Evolutionary conservation across 2,113 vertebrate genomes (phyloP).

Genomic region (Xiphophorus hellerii): DNA sequence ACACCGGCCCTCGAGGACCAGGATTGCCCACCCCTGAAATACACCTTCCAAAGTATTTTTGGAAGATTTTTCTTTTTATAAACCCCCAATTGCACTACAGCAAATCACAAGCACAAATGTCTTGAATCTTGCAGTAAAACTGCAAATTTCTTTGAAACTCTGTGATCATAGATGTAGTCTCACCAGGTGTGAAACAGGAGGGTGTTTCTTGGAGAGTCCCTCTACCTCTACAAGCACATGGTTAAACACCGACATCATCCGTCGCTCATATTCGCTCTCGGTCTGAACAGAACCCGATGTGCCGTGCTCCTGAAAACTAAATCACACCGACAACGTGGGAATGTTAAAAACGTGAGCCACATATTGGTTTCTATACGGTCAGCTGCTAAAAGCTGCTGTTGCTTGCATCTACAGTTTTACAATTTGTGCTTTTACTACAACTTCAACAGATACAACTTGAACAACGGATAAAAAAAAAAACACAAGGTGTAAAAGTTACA

Average conservation of each 20-base stretch:
- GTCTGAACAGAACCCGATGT: conserved; percentile 83
- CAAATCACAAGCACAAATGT: too few relatives aligned
- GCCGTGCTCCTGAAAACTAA: conserved; percentile 92
- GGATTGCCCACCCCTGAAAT: too few relatives aligned
- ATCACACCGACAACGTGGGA: conserved; percentile 23
- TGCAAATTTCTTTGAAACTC: too few relatives aligned
- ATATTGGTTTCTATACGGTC: not conserved
- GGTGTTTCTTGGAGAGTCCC: conserved; percentile 90
- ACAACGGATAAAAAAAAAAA: not conserved
- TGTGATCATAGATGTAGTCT: conserved; percentile 36
- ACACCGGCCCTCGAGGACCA: too few relatives aligned
- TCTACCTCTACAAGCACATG: conserved; percentile 94
- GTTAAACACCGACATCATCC: conserved; percentile 94
- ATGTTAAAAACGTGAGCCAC: not conserved
- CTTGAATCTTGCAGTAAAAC: too few relatives aligned
- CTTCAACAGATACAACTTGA: too few relatives aligned
- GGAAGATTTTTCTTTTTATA: not conserved
- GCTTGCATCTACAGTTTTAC: too few relatives aligned
- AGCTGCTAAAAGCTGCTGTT: not conserved
- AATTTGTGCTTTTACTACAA: not conserved
- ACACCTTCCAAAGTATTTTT: not conserved
- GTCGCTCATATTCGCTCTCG: conserved; percentile 93
- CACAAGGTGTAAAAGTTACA: too few relatives aligned
- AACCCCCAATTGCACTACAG: too few relatives aligned
- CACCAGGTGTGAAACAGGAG: conserved; percentile 94